Evolutionary conservation across 2,888 invertebrate genomes (phyloP), one percentile per base, ranked within the genome.

Genomic region (Steromphala cineraria): DNA sequence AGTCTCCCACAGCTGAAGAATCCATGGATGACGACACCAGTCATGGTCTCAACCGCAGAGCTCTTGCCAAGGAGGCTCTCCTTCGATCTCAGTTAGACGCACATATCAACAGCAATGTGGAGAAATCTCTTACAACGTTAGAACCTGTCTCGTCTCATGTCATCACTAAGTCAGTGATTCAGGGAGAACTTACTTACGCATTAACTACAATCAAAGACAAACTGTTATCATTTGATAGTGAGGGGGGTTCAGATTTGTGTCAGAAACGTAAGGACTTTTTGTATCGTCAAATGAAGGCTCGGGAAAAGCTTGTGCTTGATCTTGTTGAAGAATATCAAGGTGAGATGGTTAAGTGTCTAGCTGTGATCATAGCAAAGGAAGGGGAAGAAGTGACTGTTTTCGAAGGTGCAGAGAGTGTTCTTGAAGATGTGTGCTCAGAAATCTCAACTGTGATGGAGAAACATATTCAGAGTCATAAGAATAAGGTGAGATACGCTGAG

Each of bases 181-280:
- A 91, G 81, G 91, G 91, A 62, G 92, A 92, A 82, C 89, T 93
- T 71, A 90, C 91, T 67, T 89, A 87, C 81, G 90, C 91, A 40
- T 88, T 95, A 31, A 87, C 94, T 82, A 92, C 94, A 15, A 94
- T 95, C 87, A 96, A 96, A 91, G 94, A 95, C 52, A 95, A 95
- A 88, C 94, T 96, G 67, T 75, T 80, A 13, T 53, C 81, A 62
- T 79, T 83, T 31, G 80, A 62, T 28, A 46, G 31, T 21, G 46
- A n/a, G 28, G 80, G 75, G 17, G 71, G 76, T 36, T 83, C 85
- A 67, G 87, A 85, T 67, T 53, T 86, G 77, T 83, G 67, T 86
- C 88, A 81, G 80, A 87, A 81, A 81, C 67, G 53, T 71, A 76
- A 76, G 55, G 80, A 87, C 75, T 90, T 89, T 82, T 87, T 87